These are phyloP conservation scores for Nemoura dubitans DNA, from an alignment of 2,888 invertebrate species.

Conservation along the genomic window DNA sequence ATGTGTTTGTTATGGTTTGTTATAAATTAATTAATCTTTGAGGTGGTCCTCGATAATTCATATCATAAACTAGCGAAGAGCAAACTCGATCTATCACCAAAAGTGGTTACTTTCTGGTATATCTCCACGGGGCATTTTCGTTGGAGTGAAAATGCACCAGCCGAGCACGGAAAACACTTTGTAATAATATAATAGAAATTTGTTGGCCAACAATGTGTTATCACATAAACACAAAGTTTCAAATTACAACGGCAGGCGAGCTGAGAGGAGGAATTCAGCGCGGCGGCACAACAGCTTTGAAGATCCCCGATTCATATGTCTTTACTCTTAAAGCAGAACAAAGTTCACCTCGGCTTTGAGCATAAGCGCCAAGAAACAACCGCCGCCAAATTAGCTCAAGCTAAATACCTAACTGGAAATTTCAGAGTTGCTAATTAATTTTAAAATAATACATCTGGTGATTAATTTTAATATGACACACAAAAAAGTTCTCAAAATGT, in stretches of 20 bases:
- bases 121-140: conserved; percentile 31
- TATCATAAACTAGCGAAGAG: conserved; percentile 23
- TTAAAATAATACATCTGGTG: conserved; percentile 15
- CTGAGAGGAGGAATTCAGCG: not conserved
- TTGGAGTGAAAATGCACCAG: conserved; percentile 16
- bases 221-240: not conserved
- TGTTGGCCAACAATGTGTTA: not conserved
- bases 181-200: conserved; percentile 32
- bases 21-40: conserved; percentile 42
- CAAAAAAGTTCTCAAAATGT: not conserved
- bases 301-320: conserved; percentile 7
- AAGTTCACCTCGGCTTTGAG: not conserved
- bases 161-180: conserved; percentile 35
- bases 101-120: conserved; percentile 35
- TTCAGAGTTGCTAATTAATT: conserved; percentile 22
- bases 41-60: conserved; percentile 41
- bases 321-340: not conserved
- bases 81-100: conserved; percentile 24
- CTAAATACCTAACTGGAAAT: not conserved
- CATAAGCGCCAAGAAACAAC: not conserved
- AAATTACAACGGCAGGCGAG: not conserved
- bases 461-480: conserved; percentile 12
- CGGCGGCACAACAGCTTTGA: not conserved
- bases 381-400: not conserved
- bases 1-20: conserved; percentile 37